These are phyloP conservation scores for Molossus alvarezi DNA, from an alignment of 2,797 vertebrate species.

Conservation along the genomic window DNA sequence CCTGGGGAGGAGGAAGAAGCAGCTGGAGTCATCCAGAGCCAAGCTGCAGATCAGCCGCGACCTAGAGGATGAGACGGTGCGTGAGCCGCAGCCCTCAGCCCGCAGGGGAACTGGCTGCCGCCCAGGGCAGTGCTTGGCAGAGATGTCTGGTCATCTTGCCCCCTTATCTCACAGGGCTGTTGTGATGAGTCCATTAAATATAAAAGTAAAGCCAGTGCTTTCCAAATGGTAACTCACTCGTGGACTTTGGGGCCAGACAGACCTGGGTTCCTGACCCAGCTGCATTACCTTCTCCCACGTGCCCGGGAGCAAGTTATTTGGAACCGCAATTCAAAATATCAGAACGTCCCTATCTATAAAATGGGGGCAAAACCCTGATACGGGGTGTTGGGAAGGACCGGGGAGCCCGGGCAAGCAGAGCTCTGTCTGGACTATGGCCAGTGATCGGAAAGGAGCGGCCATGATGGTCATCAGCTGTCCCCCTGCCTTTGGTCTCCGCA, in stretches of 20 bases:
- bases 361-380: neutral
- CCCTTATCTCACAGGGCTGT: neutral
- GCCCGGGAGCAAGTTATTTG: slow-evolving; percentile 11
- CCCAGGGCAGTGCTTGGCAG: slow-evolving; percentile 3
- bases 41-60: slow-evolving; percentile 96
- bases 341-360: slow-evolving; percentile 27
- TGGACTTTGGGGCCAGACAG: neutral
- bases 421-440: neutral
- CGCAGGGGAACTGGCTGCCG: neutral
- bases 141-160: neutral
- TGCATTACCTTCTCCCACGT: neutral
- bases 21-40: slow-evolving; percentile 93
- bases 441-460: neutral
- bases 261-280: neutral
- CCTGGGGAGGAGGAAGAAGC: slow-evolving; percentile 93
- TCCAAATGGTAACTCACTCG: neutral
- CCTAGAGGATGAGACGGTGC: slow-evolving; percentile 96
- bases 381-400: neutral
- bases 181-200: neutral
- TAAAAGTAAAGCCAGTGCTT: neutral
- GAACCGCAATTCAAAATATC: slow-evolving; percentile 30
- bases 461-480: neutral
- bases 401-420: neutral
- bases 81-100: slow-evolving; percentile 40
- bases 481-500: slow-evolving; percentile 83